Base-by-base conservation (phyloP, 2,888 invertebrate species). In the Fissipunctia ypsillon region DNA sequence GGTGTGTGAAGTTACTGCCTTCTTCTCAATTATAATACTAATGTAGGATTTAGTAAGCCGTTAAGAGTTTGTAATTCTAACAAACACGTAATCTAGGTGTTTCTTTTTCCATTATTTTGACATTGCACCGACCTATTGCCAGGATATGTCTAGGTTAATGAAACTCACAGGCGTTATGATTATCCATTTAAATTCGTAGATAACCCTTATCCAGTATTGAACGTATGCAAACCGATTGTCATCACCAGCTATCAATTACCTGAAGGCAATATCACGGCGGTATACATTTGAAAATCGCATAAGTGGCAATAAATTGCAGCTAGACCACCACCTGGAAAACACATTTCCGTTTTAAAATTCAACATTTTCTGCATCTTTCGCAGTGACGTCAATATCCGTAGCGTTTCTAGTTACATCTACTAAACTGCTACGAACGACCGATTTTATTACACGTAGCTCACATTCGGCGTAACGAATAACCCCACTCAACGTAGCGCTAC, bases 401-500 rank as follows among this genome's bases (percentile, higher is more conserved):
- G 75, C 66, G 3, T 66, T 73, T 73, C 70, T 70, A 78, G 73
- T 80, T 73, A 84, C 77, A 81, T 76, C 74, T 71, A 73, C 73
- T 68, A 71, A 83, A 83, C 71, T 83, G 76, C 73, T 81, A 83
- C 75, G 83, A 86, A 76, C 66, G 77, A 83, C 74, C 79, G 68
- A 79, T 78, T 86, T 86, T 86, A 86, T 83, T 83, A 80, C 77
- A 80, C 81, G 77, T 76, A 78, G 76, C 80, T 79, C 79, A 80
- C 78, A 83, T 80, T 84, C 69, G 74, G 69, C 71, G 81, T 83
- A 84, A 83, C 81, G 76, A 79, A 81, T 79, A 84, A 89, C 84
- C 83, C 75, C 84, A 84, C 87, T 86, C 83, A 84, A 72, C 76
- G 86, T 86, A 84, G 80, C 84, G 85, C 87, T 84, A 87, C 87